Percentiles rank a stretch among this genome's conserved stretches.
Conservation (phyloP, 1,140 invertebrate genomes). For the Leucophenga varia region DNA sequence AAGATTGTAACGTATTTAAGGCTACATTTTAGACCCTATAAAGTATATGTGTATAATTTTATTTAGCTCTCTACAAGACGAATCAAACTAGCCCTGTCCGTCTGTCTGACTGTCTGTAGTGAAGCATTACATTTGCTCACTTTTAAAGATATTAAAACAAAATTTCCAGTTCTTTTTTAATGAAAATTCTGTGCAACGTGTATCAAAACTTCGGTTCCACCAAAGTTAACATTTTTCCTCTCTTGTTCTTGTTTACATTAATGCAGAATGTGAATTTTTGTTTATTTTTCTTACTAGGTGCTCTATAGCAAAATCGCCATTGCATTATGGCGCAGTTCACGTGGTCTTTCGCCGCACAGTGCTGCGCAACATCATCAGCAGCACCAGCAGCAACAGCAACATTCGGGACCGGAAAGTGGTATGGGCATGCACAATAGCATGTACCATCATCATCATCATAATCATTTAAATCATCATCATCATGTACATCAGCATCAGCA, state of each 20-base stretch:
- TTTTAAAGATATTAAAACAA: no score
- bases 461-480: slow-evolving; percentile 25
- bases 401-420: slow-evolving; percentile 32
- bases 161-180: no score
- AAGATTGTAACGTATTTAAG: no score
- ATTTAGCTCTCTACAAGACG: no score
- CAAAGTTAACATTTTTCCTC: no score
- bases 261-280: slow-evolving; percentile 15
- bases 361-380: slow-evolving; percentile 27
- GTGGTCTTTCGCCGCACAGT: slow-evolving; percentile 60
- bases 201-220: no score
- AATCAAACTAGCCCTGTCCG: no score
- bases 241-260: slow-evolving; percentile 11
- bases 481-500: slow-evolving; percentile 23
- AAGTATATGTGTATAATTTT: no score
- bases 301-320: slow-evolving; percentile 74
- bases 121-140: no score
- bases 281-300: slow-evolving; percentile 56
- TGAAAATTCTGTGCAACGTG: no score
- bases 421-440: slow-evolving; percentile 50
- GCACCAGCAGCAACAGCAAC: slow-evolving; percentile 19
- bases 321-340: slow-evolving; percentile 70
- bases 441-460: slow-evolving; percentile 38
- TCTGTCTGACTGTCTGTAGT: no score
- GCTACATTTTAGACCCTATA: no score